A percentile compares a stretch with the other conserved stretches of the same genome.
phyloP scores from a whole-genome alignment of 2,888 invertebrate species.

The Aromia moschata region DNA sequence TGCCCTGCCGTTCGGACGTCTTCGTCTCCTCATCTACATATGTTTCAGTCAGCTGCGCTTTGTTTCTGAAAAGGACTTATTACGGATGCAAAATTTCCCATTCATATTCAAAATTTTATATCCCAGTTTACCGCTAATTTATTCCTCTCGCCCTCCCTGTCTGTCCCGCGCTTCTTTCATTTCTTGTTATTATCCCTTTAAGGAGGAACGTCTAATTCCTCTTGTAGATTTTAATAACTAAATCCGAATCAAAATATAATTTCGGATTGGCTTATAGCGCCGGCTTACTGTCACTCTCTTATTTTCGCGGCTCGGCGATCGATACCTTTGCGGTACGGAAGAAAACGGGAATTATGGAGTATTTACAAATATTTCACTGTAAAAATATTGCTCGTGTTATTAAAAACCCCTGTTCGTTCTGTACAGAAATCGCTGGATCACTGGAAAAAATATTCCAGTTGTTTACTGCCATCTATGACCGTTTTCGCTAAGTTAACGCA shows the following conservation, averaged over 20 bases:
- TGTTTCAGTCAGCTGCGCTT: conserved; percentile 60
- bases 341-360: no score
- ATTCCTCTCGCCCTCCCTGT: conserved; percentile 67
- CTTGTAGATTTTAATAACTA: conserved; percentile 55
- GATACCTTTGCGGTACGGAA: conserved; percentile 6
- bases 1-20: no score
- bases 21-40: conserved; percentile 67
- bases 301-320: conserved; percentile 7
- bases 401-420: no score
- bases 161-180: conserved; percentile 47
- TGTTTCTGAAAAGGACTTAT: conserved; percentile 73
- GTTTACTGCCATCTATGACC: no score
- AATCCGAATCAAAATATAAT: conserved; percentile 56
- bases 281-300: conserved; percentile 1
- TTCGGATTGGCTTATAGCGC: conserved; percentile 41
- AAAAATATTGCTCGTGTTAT: no score
- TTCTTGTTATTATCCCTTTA: conserved; percentile 51
- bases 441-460: no score
- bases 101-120: conserved; percentile 92
- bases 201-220: conserved; percentile 53
- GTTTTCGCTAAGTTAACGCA: no score
- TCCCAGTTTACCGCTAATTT: conserved; percentile 82
- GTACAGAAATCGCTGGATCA: no score
- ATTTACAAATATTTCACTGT: no score
- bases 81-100: conserved; percentile 87